phyloP scores from a whole-genome alignment of 2,113 vertebrate species.

The Rhinopomastus cyanomelas region DNA sequence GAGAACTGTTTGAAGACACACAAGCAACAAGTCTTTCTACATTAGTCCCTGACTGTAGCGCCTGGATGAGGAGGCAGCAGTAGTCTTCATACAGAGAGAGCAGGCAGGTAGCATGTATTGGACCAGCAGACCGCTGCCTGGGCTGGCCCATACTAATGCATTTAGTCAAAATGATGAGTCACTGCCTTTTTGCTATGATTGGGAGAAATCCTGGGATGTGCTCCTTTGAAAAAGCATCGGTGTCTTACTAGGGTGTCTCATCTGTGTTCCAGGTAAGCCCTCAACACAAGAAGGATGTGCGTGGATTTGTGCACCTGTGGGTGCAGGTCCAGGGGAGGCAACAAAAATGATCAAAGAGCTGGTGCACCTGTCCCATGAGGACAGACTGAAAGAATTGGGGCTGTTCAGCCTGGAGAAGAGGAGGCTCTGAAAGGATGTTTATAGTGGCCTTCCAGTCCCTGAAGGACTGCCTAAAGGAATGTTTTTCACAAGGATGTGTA shows the following conservation, averaged over 20 bases:
- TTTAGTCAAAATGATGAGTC: background rate
- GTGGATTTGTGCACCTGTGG: too few relatives aligned
- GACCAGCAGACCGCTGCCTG: background rate
- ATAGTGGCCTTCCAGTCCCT: too few relatives aligned
- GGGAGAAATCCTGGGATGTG: rapidly evolving
- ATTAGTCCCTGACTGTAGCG: background rate
- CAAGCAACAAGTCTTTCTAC: too few relatives aligned
- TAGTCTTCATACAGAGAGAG: background rate
- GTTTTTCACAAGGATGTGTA: too few relatives aligned
- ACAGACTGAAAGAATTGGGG: too few relatives aligned
- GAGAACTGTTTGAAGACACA: background rate
- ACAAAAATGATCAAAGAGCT: too few relatives aligned
- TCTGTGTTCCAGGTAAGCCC: background rate
- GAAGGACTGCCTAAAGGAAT: too few relatives aligned
- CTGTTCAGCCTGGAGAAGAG: too few relatives aligned
- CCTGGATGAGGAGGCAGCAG: rapidly evolving
- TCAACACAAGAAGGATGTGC: too few relatives aligned
- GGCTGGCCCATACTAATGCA: background rate
- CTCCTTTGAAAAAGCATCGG: background rate
- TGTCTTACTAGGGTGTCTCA: background rate
- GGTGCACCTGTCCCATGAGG: too few relatives aligned
- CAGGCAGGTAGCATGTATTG: background rate
- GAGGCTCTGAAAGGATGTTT: too few relatives aligned
- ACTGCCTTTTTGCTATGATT: background rate
- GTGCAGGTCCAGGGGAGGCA: too few relatives aligned